Base-by-base conservation (phyloP, 2,888 invertebrate species). In the Rhodophaea formosa region DNA sequence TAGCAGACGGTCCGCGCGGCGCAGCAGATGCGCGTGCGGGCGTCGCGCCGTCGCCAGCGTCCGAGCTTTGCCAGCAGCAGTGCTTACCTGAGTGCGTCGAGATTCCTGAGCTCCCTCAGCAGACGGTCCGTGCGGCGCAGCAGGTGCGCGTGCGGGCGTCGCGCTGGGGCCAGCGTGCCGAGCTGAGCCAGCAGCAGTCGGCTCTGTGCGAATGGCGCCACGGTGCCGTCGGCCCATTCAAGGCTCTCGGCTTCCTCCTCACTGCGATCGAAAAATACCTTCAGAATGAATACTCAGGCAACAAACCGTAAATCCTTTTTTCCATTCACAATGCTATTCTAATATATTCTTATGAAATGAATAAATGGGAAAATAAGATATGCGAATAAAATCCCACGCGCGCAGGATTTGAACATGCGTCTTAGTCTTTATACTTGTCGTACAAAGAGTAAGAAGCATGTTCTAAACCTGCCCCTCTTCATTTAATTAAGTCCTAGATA, bases 171-270 rank as follows among this genome's bases (percentile, higher is more conserved):
- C 29, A 97, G 94, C 57, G 97, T 92, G 17, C 99, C 98, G 63
- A 98, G 89, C 79, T 99, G 98, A 59, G 97, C 96, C 72, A 98
- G 95, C n/a, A 98, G 86, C 69, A 97, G 92, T 0, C 98, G 94
- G 79, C 97, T 97, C 82, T 95, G 96, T 79, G 96, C 96, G 85
- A 97, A 97, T 56, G 95, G 94, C 16, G 93, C 92, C 87, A 58
- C 87, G 77, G 65, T 59, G 12, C 46, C 61, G 56, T 64, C 3
- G 46, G 47, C 56, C 58, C 47, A 55, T 58, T 53, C 52, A 12
- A 8, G 52, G 44, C 47, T 53, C 46, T 44, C 57, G 82, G 86
- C 75, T 72, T 91, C 80, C 73, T 90, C 72, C 86, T 72, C 79
- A 32, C 84, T 86, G 69, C 10, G 47, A 56, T 6, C 35, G 43